Evolutionary conservation across 1,140 invertebrate species (phyloP), one percentile per base, ranked within the genome.

Genomic region (Episyrphus balteatus): DNA sequence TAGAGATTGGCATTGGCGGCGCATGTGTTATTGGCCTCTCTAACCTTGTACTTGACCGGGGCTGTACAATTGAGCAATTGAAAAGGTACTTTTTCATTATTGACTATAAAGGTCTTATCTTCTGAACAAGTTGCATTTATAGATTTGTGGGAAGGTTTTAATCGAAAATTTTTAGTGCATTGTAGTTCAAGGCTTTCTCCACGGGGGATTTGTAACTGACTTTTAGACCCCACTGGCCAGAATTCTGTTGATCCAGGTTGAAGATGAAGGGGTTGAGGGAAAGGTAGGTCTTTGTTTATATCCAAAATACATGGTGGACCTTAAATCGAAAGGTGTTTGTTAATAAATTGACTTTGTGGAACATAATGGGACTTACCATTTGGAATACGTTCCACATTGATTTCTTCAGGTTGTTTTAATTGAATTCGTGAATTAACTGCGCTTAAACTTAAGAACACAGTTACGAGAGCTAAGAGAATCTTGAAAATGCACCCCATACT

Each of bases 201-300:
- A 9, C 44, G 51, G 38, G 56, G 51, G 13, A 65, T 42, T 33
- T 56, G 39, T 19, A 65, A 37, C 14, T 56, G 50, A 2, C 62
- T 62, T 1, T 47, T 12, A 1, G 14, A 41, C 31, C 59, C 59
- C 37, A 62, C 62, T 13, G 57, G 46, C 61, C 59, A 65, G 34
- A 61, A 64, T 13, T 38, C 40, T n/a, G 49, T 41, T 10, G 52
- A 53, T 7, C 50, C 30, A 0, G 53, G 62, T 10, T 31, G 48
- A 13, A 65, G 50, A 47, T 65, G 62, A 0, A 65, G 53, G 15
- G 62, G 62, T 38, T 65, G 62, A 2, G 49, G 34, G 1, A 13
- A 14, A 0, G 62, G 55, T 17, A 65, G 47, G 31, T 65, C 62
- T 19, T 48, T 41, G 39, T 62, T 56, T 15, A 64, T 40, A 42